phyloP scores from a whole-genome alignment of 2,797 vertebrate species.

The Acrossocheilus fasciatus region DNA sequence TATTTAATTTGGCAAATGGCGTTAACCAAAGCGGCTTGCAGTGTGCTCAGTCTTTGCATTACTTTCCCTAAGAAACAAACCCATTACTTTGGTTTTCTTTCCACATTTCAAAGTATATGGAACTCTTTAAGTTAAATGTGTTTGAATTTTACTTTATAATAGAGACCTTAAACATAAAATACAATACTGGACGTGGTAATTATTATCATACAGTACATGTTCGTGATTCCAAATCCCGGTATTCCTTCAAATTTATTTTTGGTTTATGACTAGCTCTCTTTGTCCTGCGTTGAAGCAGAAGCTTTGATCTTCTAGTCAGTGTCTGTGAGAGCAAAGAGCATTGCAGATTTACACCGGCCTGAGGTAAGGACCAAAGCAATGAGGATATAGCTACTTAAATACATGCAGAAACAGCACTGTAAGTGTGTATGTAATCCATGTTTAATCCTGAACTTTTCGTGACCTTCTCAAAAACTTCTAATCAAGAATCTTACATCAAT shows the following conservation, averaged over 20 bases:
- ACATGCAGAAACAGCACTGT: background rate
- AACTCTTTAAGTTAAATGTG: background rate
- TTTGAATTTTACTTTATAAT: background rate
- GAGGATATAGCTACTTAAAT: background rate
- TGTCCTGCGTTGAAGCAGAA: background rate
- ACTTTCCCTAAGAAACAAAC: background rate
- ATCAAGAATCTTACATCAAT: background rate
- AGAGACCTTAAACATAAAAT: background rate
- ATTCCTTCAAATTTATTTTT: background rate
- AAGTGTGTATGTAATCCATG: background rate
- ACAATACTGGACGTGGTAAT: background rate
- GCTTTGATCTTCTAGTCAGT: background rate
- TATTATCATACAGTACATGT: background rate
- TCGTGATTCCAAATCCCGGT: background rate
- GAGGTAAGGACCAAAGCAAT: background rate
- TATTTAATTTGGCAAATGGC: background rate
- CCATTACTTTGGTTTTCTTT: background rate
- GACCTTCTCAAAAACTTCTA: background rate
- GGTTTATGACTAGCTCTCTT: background rate
- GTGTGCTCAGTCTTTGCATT: background rate
- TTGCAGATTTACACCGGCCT: background rate
- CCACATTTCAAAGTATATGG: no score
- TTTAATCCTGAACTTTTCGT: background rate
- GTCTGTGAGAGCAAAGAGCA: slow-evolving; percentile 7
- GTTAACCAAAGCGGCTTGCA: background rate